Evolutionary conservation across 1,140 invertebrate genomes (phyloP).

Genomic region (Mercenaria mercenaria): DNA sequence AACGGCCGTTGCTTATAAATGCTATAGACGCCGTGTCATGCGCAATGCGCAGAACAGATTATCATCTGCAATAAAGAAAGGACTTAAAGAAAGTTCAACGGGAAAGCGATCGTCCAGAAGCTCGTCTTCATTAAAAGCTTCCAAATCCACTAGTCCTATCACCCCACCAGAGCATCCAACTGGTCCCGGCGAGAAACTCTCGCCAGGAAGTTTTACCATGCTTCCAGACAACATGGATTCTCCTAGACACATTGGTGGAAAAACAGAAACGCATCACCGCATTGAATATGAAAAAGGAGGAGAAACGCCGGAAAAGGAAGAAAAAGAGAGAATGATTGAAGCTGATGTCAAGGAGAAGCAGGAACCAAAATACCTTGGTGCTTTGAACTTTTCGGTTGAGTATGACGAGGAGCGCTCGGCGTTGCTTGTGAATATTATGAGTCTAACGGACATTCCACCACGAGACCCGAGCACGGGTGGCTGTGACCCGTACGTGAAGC

Average conservation of each 20-base stretch:
- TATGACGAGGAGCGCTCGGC: slow-evolving; percentile 96
- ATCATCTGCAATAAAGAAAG: slow-evolving; percentile 84
- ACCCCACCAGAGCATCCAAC: slow-evolving; percentile 74
- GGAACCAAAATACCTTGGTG: slow-evolving; percentile 90
- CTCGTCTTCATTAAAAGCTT: slow-evolving; percentile 77
- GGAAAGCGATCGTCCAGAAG: slow-evolving; percentile 73
- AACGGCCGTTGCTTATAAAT: slow-evolving; percentile 80
- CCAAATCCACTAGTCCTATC: slow-evolving; percentile 82
- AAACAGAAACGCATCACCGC: slow-evolving; percentile 73
- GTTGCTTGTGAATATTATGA: slow-evolving; percentile 95
- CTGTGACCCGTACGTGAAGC: slow-evolving; percentile 95
- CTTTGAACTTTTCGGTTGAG: slow-evolving; percentile 91
- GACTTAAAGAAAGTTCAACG: slow-evolving; percentile 81
- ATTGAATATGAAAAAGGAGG: slow-evolving; percentile 87
- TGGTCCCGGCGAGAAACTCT: slow-evolving; percentile 70
- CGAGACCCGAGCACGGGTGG: slow-evolving; percentile 88
- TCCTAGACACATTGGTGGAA: slow-evolving; percentile 61
- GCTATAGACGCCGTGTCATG: slow-evolving; percentile 80
- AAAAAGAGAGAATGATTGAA: slow-evolving; percentile 71
- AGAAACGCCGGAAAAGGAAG: slow-evolving; percentile 76
- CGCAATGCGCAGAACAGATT: slow-evolving; percentile 82
- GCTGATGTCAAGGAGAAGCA: slow-evolving; percentile 70
- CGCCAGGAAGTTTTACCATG: slow-evolving; percentile 72
- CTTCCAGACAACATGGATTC: slow-evolving; percentile 71
- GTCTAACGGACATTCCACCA: slow-evolving; percentile 84